Base-by-base conservation (phyloP, 2,113 vertebrate genomes). In the Seriola dumerili region DNA sequence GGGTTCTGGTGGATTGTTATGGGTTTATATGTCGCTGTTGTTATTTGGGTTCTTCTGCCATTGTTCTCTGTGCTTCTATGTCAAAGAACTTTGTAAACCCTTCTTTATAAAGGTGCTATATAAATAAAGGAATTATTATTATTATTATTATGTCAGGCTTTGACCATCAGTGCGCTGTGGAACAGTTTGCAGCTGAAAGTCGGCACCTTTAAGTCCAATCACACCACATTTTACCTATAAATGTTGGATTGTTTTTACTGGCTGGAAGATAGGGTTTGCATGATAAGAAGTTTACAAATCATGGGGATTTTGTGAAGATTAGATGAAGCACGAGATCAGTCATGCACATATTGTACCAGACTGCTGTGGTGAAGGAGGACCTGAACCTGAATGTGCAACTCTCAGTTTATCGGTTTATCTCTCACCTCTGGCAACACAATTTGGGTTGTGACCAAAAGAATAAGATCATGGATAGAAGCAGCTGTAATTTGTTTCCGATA, bases 381-480 rank as follows among this genome's bases (percentile, higher is more conserved):
- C 42, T 32, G 10, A 21, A 59, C n/a, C n/a, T 54, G 58, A 71
- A 71, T n/a, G 34, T 44, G 17, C 32, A 61, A 61, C 67, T 71
- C 74, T 67, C 34, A 52, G 13, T 54, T 34, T 57, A 46, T 80
- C 59, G 16, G 36, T 69, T 68, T 17, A 61, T 79, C 58, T 70
- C 32, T 59, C 64, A 74, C 21, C 58, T 70, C 50, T 32, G 81
- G 67, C 44, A 14, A 57, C 67, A 72, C 9, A 50, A 46, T 66
- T 59, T 75, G 78, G 40, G 57, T 32, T 14, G 64, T 57, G 62
- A 74, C 57, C 74, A 82, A 70, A 55, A 73, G 55, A 73, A 54
- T n/a, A 67, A 44, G 57, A 59, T 69, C n/a, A 5, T 55, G 75
- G 25, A 42, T 50, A 61, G 55, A 75, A 65, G 50, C 72, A 72